Evolutionary conservation across 2,888 invertebrate species (phyloP), one percentile per base, ranked within the genome.

Genomic region (Xestia rhomboidea): DNA sequence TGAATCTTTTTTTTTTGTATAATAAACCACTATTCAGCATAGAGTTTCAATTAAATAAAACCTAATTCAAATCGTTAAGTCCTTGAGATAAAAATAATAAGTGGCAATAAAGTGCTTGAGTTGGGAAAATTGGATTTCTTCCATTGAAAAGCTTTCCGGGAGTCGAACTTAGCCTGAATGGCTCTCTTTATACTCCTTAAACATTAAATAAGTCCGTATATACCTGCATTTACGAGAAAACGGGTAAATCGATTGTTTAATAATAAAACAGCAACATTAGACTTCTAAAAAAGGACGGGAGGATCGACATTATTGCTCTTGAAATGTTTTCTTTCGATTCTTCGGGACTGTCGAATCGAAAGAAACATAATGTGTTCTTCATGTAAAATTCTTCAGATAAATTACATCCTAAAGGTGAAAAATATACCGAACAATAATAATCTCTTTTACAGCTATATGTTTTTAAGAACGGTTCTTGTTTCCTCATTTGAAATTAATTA

Each of bases 71-170:
- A 34, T 46, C n/a, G n/a, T 34, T 46, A 44, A 41, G 51, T 74
- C 64, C 46, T 44, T 68, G 2, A 57, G 38, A 68, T 75, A 46
- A 71, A 72, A 51, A 54, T 41, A 60, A 51, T 67, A 63, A 84
- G 71, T 74, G 64, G 63, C 60, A 60, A 76, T 83, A 71, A 86
- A 87, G 76, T 44, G 80, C 78, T 76, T 74, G 81, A 84, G 76
- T 72, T 82, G 77, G 67, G 84, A 73, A 86, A 91, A 90, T 89
- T 88, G 73, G 73, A 83, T 89, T 90, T 84, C 82, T 82, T 85
- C 84, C 77, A 87, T 76, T 84, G 86, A 68, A 68, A 78, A 69
- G 44, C 71, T 73, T 82, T 73, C 64, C 44, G 64, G 68, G 41
- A 44, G 68, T 81, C n/a, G 73, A 78, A 73, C 34, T 64, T 67